Percentiles rank a stretch among this genome's conserved stretches.
phyloP scores from a whole-genome alignment of 1,140 invertebrate genomes.

The Ostrea denselamellosa region DNA sequence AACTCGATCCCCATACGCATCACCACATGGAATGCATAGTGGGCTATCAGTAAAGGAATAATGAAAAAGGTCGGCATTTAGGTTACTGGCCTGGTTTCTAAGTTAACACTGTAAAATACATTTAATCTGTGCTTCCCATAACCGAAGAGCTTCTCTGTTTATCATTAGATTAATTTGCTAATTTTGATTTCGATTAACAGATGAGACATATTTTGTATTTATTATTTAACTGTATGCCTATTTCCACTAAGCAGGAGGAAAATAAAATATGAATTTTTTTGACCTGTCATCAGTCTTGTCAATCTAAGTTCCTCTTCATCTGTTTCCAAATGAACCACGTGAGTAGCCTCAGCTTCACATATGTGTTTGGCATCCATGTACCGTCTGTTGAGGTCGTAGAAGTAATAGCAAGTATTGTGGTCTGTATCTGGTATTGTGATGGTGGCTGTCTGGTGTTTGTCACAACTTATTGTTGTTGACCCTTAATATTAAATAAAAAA shows the following conservation, averaged over 20 bases:
- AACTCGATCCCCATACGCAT: too few species aligned
- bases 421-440: slow-evolving; percentile 23
- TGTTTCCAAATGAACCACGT: slow-evolving; percentile 44
- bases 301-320: slow-evolving; percentile 43
- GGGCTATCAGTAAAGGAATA: too few species aligned
- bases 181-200: too few species aligned
- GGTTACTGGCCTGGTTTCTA: too few species aligned
- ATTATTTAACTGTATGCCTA: background rate
- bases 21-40: too few species aligned
- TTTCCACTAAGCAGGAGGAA: background rate
- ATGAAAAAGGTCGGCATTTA: too few species aligned
- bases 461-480: background rate
- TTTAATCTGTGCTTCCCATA: too few species aligned
- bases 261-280: background rate
- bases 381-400: background rate
- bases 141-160: too few species aligned
- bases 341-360: background rate
- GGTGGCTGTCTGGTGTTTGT: slow-evolving; percentile 5
- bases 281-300: slow-evolving; percentile 1
- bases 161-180: too few species aligned
- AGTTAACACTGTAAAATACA: too few species aligned
- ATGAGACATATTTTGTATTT: too few species aligned
- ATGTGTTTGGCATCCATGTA: slow-evolving; percentile 21
- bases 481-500: background rate
- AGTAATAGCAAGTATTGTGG: slow-evolving; percentile 39